Conservation (phyloP, 2,113 vertebrate genomes). For the Pachyramphus minor region DNA sequence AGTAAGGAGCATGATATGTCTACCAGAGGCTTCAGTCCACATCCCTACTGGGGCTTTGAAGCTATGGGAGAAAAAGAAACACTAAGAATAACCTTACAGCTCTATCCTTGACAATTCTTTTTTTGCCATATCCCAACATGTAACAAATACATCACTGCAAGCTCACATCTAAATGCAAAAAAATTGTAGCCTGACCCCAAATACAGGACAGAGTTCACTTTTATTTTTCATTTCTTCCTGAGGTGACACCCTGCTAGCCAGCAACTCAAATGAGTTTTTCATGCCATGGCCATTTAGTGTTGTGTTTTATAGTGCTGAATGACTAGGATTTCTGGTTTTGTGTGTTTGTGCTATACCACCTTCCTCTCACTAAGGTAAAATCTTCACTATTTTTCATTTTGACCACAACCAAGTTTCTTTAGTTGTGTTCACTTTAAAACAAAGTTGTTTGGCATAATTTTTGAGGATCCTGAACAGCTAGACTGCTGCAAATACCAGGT, state of each 20-base stretch:
- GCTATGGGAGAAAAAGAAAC: background rate
- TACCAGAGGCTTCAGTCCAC: background rate
- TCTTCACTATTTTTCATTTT: background rate
- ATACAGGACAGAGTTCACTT: background rate
- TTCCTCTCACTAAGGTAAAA: background rate
- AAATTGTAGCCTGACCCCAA: background rate
- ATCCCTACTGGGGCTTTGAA: background rate
- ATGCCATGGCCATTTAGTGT: background rate
- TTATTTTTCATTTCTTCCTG: background rate
- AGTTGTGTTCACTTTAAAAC: background rate
- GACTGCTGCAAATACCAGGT: background rate
- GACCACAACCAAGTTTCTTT: background rate
- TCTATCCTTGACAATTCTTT: background rate
- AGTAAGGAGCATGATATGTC: background rate
- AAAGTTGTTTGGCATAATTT: background rate
- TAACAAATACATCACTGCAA: background rate
- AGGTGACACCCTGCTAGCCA: background rate
- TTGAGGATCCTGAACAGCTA: background rate
- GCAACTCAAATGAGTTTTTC: background rate
- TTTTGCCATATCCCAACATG: background rate
- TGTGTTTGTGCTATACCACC: accelerated
- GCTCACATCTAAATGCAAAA: background rate
- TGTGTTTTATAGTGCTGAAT: background rate
- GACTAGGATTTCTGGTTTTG: background rate
- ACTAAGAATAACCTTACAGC: background rate